phyloP scores from a whole-genome alignment of 2,888 invertebrate species.

The Eupithecia tripunctaria region DNA sequence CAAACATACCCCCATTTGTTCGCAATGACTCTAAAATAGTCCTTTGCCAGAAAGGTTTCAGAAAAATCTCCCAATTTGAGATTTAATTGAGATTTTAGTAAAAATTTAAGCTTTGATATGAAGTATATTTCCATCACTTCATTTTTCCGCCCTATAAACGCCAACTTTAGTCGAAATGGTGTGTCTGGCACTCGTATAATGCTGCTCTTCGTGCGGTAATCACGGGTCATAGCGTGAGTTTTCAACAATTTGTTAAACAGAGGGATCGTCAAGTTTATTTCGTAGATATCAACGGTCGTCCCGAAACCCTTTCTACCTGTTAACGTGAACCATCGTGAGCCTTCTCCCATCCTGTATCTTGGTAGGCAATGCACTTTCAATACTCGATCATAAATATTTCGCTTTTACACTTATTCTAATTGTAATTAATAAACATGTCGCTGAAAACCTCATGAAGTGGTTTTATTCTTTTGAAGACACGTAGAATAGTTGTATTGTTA shows the following conservation, averaged over 20 bases:
- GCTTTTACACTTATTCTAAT: background rate
- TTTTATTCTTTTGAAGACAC: too few relatives aligned
- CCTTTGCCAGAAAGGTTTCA: background rate
- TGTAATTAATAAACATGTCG: background rate
- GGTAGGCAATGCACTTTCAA: background rate
- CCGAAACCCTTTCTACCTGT: background rate
- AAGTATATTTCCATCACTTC: constrained; percentile 1
- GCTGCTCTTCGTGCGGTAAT: background rate
- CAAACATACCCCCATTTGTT: background rate
- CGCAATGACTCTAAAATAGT: background rate
- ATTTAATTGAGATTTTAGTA: background rate
- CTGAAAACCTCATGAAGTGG: background rate
- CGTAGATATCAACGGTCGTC: background rate
- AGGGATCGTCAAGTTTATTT: background rate
- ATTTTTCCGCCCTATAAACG: background rate
- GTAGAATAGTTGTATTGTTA: too few relatives aligned
- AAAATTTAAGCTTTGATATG: background rate
- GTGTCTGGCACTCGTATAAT: background rate
- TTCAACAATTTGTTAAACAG: background rate
- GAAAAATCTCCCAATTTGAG: background rate
- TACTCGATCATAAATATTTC: background rate
- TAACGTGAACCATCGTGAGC: background rate
- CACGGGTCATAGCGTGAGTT: background rate
- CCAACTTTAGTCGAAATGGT: background rate
- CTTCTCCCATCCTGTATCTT: background rate